Evolutionary conservation across 2,113 vertebrate species (phyloP).

Genomic region (Callocephalon fimbriatum): DNA sequence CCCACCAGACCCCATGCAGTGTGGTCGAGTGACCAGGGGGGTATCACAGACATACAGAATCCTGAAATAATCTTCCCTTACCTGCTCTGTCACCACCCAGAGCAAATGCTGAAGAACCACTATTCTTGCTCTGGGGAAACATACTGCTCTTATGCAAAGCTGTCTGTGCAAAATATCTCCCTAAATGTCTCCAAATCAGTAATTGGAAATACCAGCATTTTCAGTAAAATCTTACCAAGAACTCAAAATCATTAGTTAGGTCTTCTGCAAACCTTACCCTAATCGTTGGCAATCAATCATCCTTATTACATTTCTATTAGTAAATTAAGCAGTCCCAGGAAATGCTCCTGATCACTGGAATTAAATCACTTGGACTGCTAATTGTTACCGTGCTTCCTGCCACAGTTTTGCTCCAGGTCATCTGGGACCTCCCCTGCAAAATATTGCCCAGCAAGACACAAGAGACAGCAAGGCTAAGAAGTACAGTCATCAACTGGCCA

Average conservation of each 20-base stretch:
- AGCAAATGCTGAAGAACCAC: background rate
- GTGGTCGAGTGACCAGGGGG: fast-evolving
- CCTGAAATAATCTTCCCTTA: background rate
- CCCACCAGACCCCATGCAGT: fast-evolving
- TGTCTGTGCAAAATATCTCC: background rate
- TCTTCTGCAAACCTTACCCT: background rate
- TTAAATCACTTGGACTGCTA: background rate
- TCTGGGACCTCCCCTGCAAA: background rate
- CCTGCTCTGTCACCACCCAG: background rate
- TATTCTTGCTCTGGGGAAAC: background rate
- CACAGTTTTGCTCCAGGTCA: background rate
- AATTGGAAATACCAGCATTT: background rate
- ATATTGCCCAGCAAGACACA: background rate
- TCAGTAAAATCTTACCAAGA: background rate
- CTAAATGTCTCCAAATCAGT: background rate
- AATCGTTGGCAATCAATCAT: background rate
- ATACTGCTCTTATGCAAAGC: background rate
- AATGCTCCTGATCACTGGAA: background rate
- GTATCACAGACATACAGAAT: background rate
- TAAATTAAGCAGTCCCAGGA: background rate
- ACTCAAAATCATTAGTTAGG: background rate
- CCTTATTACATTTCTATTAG: background rate
- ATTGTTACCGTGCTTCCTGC: fast-evolving
- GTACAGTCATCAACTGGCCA: background rate
- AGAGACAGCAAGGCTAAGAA: background rate